phyloP scores from a whole-genome alignment of 2,888 invertebrate genomes.

The Busseola fusca region DNA sequence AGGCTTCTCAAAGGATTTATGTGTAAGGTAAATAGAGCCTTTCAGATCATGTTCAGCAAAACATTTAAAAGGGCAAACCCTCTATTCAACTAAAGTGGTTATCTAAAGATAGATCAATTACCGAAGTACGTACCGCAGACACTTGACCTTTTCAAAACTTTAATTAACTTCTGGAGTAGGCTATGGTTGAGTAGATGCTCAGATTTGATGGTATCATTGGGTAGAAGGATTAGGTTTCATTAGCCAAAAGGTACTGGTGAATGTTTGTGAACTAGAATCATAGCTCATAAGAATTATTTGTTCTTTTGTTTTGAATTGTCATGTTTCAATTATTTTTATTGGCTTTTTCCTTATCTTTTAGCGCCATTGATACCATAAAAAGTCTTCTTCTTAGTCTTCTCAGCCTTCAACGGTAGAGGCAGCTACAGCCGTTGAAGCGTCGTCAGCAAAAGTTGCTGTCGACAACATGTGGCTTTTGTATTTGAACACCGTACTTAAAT shows the following conservation, averaged over 20 bases:
- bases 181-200: conserved; percentile 7
- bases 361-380: not conserved
- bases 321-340: not conserved
- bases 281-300: conserved; percentile 11
- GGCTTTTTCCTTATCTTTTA: not conserved
- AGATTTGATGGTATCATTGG: conserved; percentile 9
- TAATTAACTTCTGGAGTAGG: conserved; percentile 12
- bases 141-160: conserved; percentile 32
- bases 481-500: too few species aligned
- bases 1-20: too few species aligned
- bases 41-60: conserved; percentile 13
- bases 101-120: conserved; percentile 35
- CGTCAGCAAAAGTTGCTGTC: too few species aligned
- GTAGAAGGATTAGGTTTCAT: conserved; percentile 26
- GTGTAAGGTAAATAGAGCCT: not conserved
- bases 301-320: not conserved
- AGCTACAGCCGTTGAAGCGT: too few species aligned
- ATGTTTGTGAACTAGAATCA: conserved; percentile 4
- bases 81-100: conserved; percentile 12
- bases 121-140: conserved; percentile 3
- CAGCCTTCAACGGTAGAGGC: too few species aligned
- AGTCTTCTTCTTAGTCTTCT: not conserved
- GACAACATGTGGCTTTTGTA: too few species aligned
- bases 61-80: conserved; percentile 4
- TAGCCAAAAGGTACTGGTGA: not conserved